These are phyloP conservation scores for Pollenia angustigena DNA, from an alignment of 2,888 invertebrate species.

Conservation along the genomic window DNA sequence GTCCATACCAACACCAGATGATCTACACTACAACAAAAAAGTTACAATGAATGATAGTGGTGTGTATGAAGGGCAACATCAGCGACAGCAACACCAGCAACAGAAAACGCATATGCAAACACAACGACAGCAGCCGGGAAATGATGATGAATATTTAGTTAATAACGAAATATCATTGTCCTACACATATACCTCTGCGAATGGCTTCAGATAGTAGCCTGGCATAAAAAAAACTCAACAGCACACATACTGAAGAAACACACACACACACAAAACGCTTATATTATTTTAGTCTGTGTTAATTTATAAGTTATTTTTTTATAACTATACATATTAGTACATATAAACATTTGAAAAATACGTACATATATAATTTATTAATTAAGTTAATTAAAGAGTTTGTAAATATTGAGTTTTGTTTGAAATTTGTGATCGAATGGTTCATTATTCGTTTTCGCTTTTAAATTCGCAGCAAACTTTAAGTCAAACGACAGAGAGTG, in stretches of 20 bases:
- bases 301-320: constrained; percentile 49
- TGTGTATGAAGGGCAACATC: constrained; percentile 13
- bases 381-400: constrained; percentile 5
- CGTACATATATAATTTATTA: not conserved
- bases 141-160: constrained; percentile 13
- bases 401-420: constrained; percentile 38
- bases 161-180: constrained; percentile 38
- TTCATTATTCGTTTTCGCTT: no score
- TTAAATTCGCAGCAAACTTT: no score
- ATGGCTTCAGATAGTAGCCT: constrained; percentile 68
- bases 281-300: constrained; percentile 53
- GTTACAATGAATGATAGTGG: not conserved
- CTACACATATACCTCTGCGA: constrained; percentile 49
- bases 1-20: constrained; percentile 38
- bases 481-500: no score
- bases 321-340: not conserved
- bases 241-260: not conserved
- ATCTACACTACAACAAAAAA: constrained; percentile 53
- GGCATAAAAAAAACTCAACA: constrained; percentile 2
- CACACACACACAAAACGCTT: constrained; percentile 58
- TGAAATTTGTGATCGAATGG: constrained; percentile 15
- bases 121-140: not conserved
- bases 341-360: not conserved
- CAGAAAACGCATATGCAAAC: not conserved
- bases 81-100: not conserved